Evolutionary conservation across 2,113 vertebrate species (phyloP), one percentile per base, ranked within the genome.

Genomic region (Pygoscelis adeliae): DNA sequence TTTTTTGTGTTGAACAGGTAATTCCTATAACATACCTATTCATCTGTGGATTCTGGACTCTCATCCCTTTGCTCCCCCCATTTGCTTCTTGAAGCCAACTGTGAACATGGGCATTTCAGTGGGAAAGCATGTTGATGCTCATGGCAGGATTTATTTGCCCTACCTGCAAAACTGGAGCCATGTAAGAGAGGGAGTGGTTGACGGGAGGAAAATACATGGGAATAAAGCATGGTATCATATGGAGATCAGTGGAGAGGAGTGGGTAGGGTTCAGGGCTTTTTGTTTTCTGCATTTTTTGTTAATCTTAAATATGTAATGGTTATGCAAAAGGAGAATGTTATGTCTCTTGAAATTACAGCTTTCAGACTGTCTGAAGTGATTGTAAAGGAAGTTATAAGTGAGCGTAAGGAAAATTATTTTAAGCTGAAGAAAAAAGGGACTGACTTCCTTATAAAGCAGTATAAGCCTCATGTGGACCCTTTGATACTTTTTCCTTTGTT

Each of bases 11-110:
- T 88, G 59, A 95, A 22, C 96, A 99, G 99, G 99, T 46, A 98
- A 91, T 78, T 98, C 98, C 10, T 99, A 99, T 86, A 99, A 99
- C 97, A 98, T 99, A 82, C 99, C 99, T 49, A 88, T 99, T 93
- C 97, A 90, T 94, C 97, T 99, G 80, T 99, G 99, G 99, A 98
- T 99, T 94, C 93, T 99, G 98, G 99, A 99, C 98, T 99, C 99
- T 11, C 99, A 99, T 92, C 99, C 99, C 52, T 99, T 99, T 98
- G 98, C 99, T 46, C 99, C 99, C 5, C 99, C 99, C 52, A 99
- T 99, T 90, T 99, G 99, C 78, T 98, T 99, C 95, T 87, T 99
- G 97, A 99, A 98, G 78, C 99, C 99, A 0, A 99, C 99, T 18
- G 40, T 97, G 9, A 99, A 97, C 98, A 99, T 99, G 99, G 97